A percentile compares a stretch with the other conserved stretches of the same genome.
phyloP scores from a whole-genome alignment of 2,797 vertebrate genomes.

The Sebastes hubbsi region DNA sequence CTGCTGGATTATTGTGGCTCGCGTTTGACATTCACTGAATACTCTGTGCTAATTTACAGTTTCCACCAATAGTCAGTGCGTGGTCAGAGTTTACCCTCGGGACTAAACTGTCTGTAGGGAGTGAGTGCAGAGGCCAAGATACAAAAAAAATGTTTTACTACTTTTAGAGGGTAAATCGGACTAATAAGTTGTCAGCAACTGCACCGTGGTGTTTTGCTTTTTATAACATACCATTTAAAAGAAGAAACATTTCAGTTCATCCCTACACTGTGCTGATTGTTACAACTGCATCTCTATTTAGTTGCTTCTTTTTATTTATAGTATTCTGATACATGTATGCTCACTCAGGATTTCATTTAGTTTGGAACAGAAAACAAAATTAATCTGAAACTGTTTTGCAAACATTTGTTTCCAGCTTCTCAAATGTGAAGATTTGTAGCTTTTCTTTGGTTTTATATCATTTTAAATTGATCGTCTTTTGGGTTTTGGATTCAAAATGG shows the following conservation, averaged over 20 bases:
- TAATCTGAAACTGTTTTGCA: background rate
- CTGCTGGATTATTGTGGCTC: constrained; percentile 53
- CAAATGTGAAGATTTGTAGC: background rate
- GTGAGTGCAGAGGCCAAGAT: background rate
- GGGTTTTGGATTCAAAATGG: background rate
- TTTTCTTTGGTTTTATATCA: too few relatives aligned
- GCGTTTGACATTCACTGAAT: constrained; percentile 42
- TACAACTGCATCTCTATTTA: background rate
- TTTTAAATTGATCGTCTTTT: too few relatives aligned
- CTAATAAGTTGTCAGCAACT: background rate
- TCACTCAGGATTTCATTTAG: background rate
- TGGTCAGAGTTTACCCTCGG: constrained; percentile 26
- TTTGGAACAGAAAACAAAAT: background rate
- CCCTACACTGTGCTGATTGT: background rate
- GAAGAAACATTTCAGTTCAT: background rate
- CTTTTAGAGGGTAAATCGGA: background rate
- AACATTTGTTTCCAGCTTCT: background rate
- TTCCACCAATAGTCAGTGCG: background rate
- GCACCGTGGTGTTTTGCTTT: background rate
- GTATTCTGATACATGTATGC: background rate
- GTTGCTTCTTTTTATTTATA: background rate
- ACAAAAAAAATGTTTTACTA: background rate
- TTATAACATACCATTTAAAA: background rate
- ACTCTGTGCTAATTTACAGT: constrained; percentile 30
- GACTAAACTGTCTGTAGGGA: constrained; percentile 25